Conservation (phyloP, 2,113 vertebrate genomes). For the Tychaedon coryphoeus region DNA sequence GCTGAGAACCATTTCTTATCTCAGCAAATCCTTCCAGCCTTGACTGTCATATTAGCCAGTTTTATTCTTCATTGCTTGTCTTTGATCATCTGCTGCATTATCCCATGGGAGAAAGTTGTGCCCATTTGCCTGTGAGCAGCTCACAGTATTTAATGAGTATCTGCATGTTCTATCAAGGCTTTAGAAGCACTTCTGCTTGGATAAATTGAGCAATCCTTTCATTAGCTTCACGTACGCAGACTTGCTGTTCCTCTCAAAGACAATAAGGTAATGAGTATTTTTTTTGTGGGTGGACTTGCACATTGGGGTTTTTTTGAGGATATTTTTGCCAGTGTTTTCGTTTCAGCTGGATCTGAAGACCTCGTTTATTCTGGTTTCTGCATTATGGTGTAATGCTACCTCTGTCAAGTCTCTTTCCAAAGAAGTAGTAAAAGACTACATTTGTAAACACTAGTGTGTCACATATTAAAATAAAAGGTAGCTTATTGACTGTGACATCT, state of each 20-base stretch:
- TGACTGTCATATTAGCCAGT: conserved; percentile 55
- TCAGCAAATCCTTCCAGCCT: conserved; percentile 53
- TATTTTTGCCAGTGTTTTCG: background rate
- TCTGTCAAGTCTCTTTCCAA: background rate
- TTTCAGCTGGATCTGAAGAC: background rate
- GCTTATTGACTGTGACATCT: background rate
- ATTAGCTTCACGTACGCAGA: background rate
- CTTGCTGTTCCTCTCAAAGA: background rate
- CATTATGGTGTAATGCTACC: background rate
- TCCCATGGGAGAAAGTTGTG: conserved; percentile 35
- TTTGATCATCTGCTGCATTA: conserved; percentile 40
- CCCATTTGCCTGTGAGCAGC: conserved; percentile 38
- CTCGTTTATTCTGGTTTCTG: conserved; percentile 3
- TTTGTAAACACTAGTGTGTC: background rate
- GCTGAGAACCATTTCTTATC: conserved; percentile 36
- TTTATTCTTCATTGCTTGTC: conserved; percentile 61
- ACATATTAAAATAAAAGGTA: background rate
- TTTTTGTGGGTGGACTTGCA: background rate
- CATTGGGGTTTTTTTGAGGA: background rate
- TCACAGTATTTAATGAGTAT: conserved; percentile 39
- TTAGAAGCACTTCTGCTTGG: background rate
- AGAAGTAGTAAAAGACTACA: background rate
- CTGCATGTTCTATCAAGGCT: conserved; percentile 12
- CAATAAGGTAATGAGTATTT: background rate
- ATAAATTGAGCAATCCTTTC: background rate